phyloP scores from a whole-genome alignment of 2,888 invertebrate genomes.

The Melieria crassipennis region DNA sequence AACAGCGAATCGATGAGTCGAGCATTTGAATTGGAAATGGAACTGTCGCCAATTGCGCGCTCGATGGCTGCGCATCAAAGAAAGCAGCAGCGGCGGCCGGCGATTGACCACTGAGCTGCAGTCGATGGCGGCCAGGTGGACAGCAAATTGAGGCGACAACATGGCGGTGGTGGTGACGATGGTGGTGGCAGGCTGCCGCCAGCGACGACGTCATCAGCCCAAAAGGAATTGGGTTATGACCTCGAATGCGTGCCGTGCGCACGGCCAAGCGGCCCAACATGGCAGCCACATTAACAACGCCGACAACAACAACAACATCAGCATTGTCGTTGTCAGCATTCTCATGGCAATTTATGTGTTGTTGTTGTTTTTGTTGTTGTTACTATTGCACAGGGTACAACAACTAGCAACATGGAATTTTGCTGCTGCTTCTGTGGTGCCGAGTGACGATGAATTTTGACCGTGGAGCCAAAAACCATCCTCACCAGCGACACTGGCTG shows the following conservation, averaged over 20 bases:
- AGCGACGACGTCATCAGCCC: constrained; percentile 13
- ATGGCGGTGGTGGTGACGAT: constrained; percentile 6
- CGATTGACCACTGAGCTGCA: too few relatives aligned
- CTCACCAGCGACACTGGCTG: too few relatives aligned
- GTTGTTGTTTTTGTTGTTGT: constrained; percentile 3
- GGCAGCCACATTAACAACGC: constrained; percentile 9
- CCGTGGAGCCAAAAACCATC: too few relatives aligned
- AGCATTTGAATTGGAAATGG: too few relatives aligned
- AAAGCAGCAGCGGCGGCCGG: too few relatives aligned
- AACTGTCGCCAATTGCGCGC: too few relatives aligned
- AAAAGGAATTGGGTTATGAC: constrained; percentile 60
- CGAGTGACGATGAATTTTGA: background rate
- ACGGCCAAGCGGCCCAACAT: constrained; percentile 25
- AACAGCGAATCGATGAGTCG: too few relatives aligned
- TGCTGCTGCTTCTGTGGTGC: background rate
- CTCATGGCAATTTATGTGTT: background rate
- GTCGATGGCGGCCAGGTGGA: too few relatives aligned
- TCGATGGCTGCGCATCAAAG: too few relatives aligned
- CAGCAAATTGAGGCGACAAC: constrained; percentile 8
- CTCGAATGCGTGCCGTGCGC: constrained; percentile 57
- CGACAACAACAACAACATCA: constrained; percentile 8
- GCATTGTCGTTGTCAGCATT: background rate
- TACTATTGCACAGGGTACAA: background rate
- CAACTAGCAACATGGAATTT: background rate
- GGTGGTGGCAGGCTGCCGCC: constrained; percentile 2